A percentile compares a stretch with the other conserved stretches of the same genome.
Evolutionary conservation across 2,113 vertebrate species (phyloP).

Genomic region (Ursus arctos): DNA sequence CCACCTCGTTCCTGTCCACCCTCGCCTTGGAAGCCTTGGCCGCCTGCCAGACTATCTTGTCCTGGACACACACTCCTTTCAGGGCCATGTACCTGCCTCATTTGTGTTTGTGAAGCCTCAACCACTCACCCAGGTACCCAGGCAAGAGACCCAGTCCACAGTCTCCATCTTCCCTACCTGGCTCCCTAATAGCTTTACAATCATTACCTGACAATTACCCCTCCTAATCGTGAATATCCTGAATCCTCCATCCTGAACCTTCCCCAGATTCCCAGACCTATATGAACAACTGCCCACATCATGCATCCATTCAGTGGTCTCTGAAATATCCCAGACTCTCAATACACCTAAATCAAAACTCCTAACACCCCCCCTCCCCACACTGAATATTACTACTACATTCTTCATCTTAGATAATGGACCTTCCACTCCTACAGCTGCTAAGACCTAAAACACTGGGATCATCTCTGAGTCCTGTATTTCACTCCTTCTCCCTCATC

Average conservation of each 20-base stretch:
- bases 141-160: background rate
- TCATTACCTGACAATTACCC: background rate
- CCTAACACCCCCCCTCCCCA: background rate
- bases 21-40: background rate
- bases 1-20: background rate
- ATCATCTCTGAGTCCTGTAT: background rate
- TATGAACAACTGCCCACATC: background rate
- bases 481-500: background rate
- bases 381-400: background rate
- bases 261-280: background rate
- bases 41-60: background rate
- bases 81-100: background rate
- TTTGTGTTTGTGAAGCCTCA: background rate
- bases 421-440: background rate
- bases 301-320: background rate
- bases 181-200: background rate
- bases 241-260: background rate
- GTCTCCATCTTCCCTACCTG: background rate
- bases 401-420: background rate
- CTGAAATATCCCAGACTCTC: background rate
- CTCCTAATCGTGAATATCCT: background rate
- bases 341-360: background rate
- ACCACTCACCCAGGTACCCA: background rate
- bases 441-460: background rate
- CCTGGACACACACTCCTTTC: background rate